Percentiles rank a stretch among this genome's conserved stretches.
Evolutionary conservation across 92 coral and sea anemone genomes (phyloP).

Genomic region (Heteractis magnifica): DNA sequence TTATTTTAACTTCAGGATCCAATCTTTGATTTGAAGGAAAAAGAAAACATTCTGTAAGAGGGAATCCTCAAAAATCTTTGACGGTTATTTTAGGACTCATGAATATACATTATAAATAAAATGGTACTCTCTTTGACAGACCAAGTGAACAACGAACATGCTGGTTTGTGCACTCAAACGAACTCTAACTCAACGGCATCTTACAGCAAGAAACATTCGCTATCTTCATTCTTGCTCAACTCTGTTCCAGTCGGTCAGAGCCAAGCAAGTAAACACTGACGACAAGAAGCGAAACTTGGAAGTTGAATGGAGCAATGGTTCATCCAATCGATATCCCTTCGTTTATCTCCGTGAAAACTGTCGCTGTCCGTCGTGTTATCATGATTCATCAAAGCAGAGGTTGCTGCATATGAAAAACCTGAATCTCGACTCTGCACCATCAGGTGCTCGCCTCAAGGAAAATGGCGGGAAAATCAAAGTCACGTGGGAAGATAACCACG

Average conservation of each 20-base stretch:
- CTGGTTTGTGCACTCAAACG: neutral
- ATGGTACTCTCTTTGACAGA: no score
- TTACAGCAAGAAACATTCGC: neutral
- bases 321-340: slow-evolving; percentile 58
- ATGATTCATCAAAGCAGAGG: slow-evolving; percentile 61
- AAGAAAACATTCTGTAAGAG: no score
- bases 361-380: slow-evolving; percentile 70
- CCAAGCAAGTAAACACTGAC: neutral
- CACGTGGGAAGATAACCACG: slow-evolving; percentile 75
- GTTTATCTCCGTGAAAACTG: slow-evolving; percentile 83
- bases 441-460: slow-evolving; percentile 40
- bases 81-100: no score
- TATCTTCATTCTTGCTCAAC: neutral
- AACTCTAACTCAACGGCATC: neutral
- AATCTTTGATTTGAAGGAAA: no score
- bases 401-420: slow-evolving; percentile 56
- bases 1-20: no score
- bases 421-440: slow-evolving; percentile 28
- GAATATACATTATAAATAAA: no score
- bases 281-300: slow-evolving; percentile 7
- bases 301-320: slow-evolving; percentile 68
- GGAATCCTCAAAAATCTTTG: no score
- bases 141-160: neutral
- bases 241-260: neutral
- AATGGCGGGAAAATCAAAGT: slow-evolving; percentile 51